Evolutionary conservation across 2,113 vertebrate genomes (phyloP), one percentile per base, ranked within the genome.

Genomic region (Motacilla alba): DNA sequence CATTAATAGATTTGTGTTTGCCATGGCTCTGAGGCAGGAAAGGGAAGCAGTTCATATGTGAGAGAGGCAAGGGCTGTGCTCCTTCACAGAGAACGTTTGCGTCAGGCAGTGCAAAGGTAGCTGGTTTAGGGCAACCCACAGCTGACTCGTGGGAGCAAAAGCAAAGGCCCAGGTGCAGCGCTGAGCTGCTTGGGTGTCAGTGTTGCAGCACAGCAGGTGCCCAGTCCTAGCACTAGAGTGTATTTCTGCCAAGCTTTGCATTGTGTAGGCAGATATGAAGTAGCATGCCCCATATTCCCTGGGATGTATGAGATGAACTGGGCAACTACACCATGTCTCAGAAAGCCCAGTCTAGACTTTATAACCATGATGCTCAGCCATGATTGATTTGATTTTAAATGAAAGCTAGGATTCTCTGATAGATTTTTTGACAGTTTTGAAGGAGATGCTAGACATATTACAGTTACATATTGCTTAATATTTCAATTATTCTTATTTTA

Each of bases 361-460:
- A 9, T 63, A 70, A 35, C 6, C 5, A 1, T 20, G 26, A 30
- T 83, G n/a, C 6, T 11, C 19, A 55, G 30, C 10, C 60, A 24
- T 7, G 3, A 6, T 24, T 50, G 66, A 58, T 55, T 24, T 50
- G 66, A 58, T 55, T 76, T 78, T 55, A 35, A 63, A 18, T 37
- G 28, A 47, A 58, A 89, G 2, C 26, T 59, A 13, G 49, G 20
- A 31, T 83, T 79, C 26, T 75, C 15, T 60, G n/a, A 17, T 26
- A 43, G 16, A 10, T 37, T 59, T 64, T 67, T 77, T 8, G 1
- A 44, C 35, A 10, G 23, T 73, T 63, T 77, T 59, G 66, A 89
- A 78, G 56, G 35, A 24, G 9, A 35, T 0, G 0, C 23, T 56
- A n/a, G 47, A 20, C 13, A 18, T 7, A n/a, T n/a, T n/a, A n/a